Base-by-base conservation (phyloP, 2,113 vertebrate species). In the Cinclus cinclus region DNA sequence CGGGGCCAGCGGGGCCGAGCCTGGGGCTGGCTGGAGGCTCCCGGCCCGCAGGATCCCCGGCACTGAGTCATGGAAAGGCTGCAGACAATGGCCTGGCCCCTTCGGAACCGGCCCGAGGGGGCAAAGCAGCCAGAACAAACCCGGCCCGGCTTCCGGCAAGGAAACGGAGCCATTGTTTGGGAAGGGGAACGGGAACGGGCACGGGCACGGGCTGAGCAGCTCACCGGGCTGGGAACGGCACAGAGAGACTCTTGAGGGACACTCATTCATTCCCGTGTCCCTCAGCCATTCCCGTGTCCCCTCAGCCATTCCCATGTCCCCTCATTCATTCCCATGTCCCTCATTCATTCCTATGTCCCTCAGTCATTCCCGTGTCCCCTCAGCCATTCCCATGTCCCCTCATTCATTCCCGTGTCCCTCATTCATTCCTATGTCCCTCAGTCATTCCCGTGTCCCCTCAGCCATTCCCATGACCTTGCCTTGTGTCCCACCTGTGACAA, bases 151-250 rank as follows among this genome's bases (percentile, higher is more conserved):
- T 98, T 98, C 98, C 97, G 96, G 95, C 93, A 3, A 83, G 96
- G 98, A 98, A 98, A 94, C 39, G 3, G 92, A 49, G 41, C 92
- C 96, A 96, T 98, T 98, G 97, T 97, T 95, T 81, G 71, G 58
- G 53, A 81, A 44, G 3, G 49, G 49, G 24, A 25, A 24, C 23
- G 47, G 41, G 41, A 6, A 42, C 41, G 13, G 49, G 14, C 9
- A 25, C 14, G 87, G 96, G 90, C 83, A 96, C 67, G 70, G 87
- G 89, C 85, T 73, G 80, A 42, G 94, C 91, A 3, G 25, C 94
- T 75, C 90, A 63, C 75, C 95, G 70, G 91, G 84, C 41, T 79
- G 94, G 97, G 96, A 97, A 91, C 77, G 65, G 88, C 15, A 44
- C 83, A 55, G 6, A 4, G 27, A 21, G 33, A 46, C 41, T 15